A percentile compares a stretch with the other conserved stretches of the same genome.
These are phyloP conservation scores for Gavialis gangeticus DNA, from an alignment of 2,113 vertebrate species.

Conservation along the genomic window DNA sequence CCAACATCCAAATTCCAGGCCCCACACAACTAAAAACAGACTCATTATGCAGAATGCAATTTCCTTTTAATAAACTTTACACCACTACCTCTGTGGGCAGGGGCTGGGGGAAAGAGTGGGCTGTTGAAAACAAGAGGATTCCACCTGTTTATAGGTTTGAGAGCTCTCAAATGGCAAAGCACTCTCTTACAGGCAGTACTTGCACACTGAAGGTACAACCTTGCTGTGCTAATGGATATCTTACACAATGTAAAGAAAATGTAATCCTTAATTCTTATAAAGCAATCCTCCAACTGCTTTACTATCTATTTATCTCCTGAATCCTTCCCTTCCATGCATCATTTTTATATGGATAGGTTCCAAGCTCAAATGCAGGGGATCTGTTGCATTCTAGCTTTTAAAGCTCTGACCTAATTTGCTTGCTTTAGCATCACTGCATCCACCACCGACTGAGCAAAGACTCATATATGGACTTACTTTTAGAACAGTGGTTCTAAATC, in stretches of 20 bases:
- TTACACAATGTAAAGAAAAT: too few relatives aligned
- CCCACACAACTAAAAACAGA: neutral
- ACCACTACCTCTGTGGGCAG: accelerated
- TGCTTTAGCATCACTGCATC: too few relatives aligned
- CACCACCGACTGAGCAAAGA: too few relatives aligned
- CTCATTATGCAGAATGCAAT: accelerated
- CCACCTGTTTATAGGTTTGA: neutral
- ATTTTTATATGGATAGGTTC: neutral
- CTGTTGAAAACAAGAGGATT: accelerated
- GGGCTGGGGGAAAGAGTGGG: too few relatives aligned
- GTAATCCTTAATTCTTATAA: accelerated
- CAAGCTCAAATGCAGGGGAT: neutral
- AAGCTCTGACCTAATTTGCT: too few relatives aligned
- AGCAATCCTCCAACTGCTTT: neutral
- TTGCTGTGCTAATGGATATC: too few relatives aligned
- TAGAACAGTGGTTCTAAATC: too few relatives aligned
- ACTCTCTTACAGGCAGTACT: neutral
- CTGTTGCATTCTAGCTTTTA: neutral
- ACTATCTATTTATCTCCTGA: neutral
- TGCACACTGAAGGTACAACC: neutral
- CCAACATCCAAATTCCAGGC: neutral
- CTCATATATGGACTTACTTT: too few relatives aligned
- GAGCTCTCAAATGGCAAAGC: neutral
- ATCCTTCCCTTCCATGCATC: neutral
- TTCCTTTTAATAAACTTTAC: accelerated